A percentile compares a stretch with the other conserved stretches of the same genome.
Conservation (phyloP, 2,797 vertebrate genomes). For the Xenentodon cancila region DNA sequence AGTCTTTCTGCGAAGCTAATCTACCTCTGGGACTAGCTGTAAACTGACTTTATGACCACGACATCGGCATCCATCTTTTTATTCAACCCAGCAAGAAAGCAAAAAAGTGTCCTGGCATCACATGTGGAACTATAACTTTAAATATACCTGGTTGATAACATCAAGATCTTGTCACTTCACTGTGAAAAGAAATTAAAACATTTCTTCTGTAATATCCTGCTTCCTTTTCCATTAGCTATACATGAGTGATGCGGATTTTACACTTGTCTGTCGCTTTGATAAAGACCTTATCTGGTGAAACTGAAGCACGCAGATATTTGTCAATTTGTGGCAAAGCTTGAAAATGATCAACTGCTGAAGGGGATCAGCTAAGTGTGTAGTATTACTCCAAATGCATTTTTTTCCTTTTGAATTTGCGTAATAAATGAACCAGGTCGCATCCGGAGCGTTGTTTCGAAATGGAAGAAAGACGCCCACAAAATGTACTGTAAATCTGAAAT, state of each 20-base stretch:
- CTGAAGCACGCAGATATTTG: slow-evolving; percentile 29
- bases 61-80: neutral
- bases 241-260: slow-evolving; percentile 39
- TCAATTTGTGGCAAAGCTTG: slow-evolving; percentile 32
- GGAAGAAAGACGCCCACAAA: slow-evolving; percentile 20
- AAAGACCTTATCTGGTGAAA: slow-evolving; percentile 26
- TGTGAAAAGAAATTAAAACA: slow-evolving; percentile 13
- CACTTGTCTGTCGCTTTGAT: slow-evolving; percentile 30
- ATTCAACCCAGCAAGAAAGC: slow-evolving; percentile 26
- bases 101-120: slow-evolving; percentile 9
- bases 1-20: slow-evolving; percentile 10
- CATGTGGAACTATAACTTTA: slow-evolving; percentile 12
- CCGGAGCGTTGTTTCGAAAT: slow-evolving; percentile 55
- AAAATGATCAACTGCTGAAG: slow-evolving; percentile 35
- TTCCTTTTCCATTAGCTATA: slow-evolving; percentile 24
- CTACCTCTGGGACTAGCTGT: neutral
- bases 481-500: slow-evolving; percentile 31
- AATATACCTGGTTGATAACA: slow-evolving; percentile 11
- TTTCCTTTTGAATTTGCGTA: slow-evolving; percentile 35
- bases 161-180: slow-evolving; percentile 27
- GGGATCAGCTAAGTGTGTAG: slow-evolving; percentile 45
- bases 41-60: neutral
- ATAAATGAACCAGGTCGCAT: slow-evolving; percentile 37
- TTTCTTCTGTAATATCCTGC: slow-evolving; percentile 4
- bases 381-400: slow-evolving; percentile 4